Conservation (phyloP, 1,140 invertebrate genomes). For the Archegozetes longisetosus region DNA sequence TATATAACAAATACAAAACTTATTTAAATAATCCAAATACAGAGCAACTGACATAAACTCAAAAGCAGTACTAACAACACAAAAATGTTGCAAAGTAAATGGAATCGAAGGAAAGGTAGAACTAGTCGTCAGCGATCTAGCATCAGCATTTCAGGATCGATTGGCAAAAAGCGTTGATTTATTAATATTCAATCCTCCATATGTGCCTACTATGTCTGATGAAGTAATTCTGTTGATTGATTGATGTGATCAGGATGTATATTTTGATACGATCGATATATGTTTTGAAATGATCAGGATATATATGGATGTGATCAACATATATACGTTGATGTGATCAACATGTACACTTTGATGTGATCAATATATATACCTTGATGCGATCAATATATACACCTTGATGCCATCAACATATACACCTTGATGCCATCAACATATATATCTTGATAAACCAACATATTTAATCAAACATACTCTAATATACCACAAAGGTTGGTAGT, state of each 20-base stretch:
- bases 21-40: too few species aligned
- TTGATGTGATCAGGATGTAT: not conserved
- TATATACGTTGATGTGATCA: too few species aligned
- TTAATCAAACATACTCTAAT: too few species aligned
- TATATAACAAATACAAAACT: not conserved
- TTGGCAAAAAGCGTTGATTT: conserved; percentile 45
- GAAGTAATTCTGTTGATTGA: conserved; percentile 51
- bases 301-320: too few species aligned
- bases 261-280: not conserved
- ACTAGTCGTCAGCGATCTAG: conserved; percentile 48
- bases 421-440: too few species aligned
- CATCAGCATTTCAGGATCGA: conserved; percentile 27
- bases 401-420: too few species aligned
- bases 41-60: conserved; percentile 61
- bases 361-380: too few species aligned
- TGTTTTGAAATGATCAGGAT: too few species aligned
- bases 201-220: conserved; percentile 65
- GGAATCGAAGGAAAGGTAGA: conserved; percentile 38
- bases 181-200: conserved; percentile 92
- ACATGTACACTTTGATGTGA: too few species aligned
- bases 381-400: too few species aligned
- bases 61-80: conserved; percentile 51
- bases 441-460: too few species aligned
- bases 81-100: conserved; percentile 43
- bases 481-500: not conserved